A percentile compares a stretch with the other conserved stretches of the same genome.
Conservation (phyloP, 2,888 invertebrate genomes). For the Ptilodon capucinus region DNA sequence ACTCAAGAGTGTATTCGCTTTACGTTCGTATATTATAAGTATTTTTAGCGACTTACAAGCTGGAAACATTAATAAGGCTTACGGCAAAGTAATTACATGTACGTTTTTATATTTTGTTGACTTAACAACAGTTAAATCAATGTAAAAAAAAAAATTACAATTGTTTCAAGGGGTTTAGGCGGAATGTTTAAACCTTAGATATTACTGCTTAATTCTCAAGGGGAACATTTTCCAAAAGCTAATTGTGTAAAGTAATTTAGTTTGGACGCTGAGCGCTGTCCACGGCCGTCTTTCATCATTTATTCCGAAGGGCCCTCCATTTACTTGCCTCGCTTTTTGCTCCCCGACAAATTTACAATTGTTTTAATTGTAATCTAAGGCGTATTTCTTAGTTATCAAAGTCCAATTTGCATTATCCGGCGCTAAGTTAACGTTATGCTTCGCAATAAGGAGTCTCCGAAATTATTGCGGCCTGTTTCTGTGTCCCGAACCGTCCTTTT, state of each 20-base stretch:
- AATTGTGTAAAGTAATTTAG: conserved; percentile 66
- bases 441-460: conserved; percentile 23
- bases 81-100: too few species aligned
- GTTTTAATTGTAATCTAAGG: conserved; percentile 56
- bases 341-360: conserved; percentile 45
- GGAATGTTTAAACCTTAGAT: conserved; percentile 25
- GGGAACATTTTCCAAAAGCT: conserved; percentile 56
- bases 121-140: background rate
- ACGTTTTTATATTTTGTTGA: too few species aligned
- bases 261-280: conserved; percentile 51
- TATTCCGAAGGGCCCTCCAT: conserved; percentile 53
- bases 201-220: conserved; percentile 37
- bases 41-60: too few species aligned
- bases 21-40: too few species aligned
- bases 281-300: conserved; percentile 53
- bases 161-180: conserved; percentile 2
- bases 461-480: conserved; percentile 33
- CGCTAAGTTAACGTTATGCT: conserved; percentile 33
- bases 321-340: conserved; percentile 47
- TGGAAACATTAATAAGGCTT: too few species aligned
- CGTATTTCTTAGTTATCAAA: conserved; percentile 55
- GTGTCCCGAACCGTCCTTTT: conserved; percentile 35
- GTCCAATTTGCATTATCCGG: conserved; percentile 53
- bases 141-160: background rate
- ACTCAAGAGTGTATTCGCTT: too few species aligned